phyloP scores from a whole-genome alignment of 2,797 vertebrate genomes.

The Heliangelus exortis region DNA sequence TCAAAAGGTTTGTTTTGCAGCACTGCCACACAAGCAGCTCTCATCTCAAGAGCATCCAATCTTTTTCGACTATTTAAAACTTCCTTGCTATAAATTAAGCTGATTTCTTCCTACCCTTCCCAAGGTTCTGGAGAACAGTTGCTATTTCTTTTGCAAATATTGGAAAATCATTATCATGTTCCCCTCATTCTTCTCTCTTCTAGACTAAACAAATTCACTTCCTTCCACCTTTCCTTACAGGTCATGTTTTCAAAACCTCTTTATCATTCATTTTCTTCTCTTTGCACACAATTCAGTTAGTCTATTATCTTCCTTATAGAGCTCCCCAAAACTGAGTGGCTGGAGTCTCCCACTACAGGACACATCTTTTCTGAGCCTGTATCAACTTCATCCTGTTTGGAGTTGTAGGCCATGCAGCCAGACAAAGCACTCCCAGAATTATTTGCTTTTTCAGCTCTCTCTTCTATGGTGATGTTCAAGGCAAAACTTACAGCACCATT shows the following conservation, averaged over 20 bases:
- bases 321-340: background rate
- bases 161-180: conserved; percentile 24
- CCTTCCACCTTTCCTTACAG: conserved; percentile 47
- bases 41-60: background rate
- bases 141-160: conserved; percentile 14
- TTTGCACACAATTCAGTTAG: background rate
- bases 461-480: background rate
- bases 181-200: conserved; percentile 42
- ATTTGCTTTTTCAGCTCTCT: background rate
- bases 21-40: background rate
- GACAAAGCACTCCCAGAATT: background rate
- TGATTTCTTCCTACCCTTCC: conserved; percentile 11
- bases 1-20: background rate
- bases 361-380: background rate
- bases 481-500: background rate
- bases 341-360: background rate
- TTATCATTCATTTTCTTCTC: conserved; percentile 39
- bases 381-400: conserved; percentile 1
- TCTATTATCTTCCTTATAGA: background rate
- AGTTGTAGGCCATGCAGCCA: background rate
- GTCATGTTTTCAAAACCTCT: conserved; percentile 49
- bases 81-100: background rate
- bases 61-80: background rate
- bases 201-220: conserved; percentile 63
- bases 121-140: background rate